Evolutionary conservation across 2,113 vertebrate genomes (phyloP), one percentile per base, ranked within the genome.

Genomic region (Thomomys bottae): DNA sequence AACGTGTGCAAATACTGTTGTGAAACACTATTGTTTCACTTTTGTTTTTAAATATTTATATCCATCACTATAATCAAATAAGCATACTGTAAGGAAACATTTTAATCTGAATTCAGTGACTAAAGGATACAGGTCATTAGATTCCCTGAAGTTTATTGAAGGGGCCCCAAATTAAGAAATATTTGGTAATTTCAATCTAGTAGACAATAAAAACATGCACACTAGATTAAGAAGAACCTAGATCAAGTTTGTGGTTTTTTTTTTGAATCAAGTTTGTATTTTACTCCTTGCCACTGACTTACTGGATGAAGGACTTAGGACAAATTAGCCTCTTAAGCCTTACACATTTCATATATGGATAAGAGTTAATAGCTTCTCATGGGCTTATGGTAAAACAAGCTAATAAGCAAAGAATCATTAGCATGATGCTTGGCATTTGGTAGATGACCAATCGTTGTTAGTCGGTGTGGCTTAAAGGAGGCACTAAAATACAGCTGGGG

Each of bases 21-120:
- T 84, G 73, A 90, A 84, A 82, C 49, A 91, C 17, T 73, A 73
- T 84, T 84, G 78, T 45, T 94, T 92, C 1, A 26, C 21, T 85
- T 71, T 93, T 42, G 66, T 20, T 45, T 54, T 49, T 78, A 64
- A 79, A 78, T 75, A 38, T 38, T 94, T 87, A 92, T 6, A 54
- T 81, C 57, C 24, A 67, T 92, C 67, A 85, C 90, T 57, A 28
- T 85, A 67, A 79, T 64, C 36, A 85, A 94, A 83, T 42, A 54
- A 54, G 49, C 49, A 54, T 17, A 36, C 14, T 18, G 8, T 59
- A 54, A 70, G 42, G 80, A 20, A 81, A 54, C 14, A 21, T 61
- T 84, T 66, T n/a, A 64, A 66, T 57, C n/a, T 64, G 77, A 82
- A n/a, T 42, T 81, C 28, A 40, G 21, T 34, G 49, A 57, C 26